Percentiles rank a stretch among this genome's conserved stretches.
phyloP scores from a whole-genome alignment of 2,797 vertebrate species.

The Onychomys torridus region DNA sequence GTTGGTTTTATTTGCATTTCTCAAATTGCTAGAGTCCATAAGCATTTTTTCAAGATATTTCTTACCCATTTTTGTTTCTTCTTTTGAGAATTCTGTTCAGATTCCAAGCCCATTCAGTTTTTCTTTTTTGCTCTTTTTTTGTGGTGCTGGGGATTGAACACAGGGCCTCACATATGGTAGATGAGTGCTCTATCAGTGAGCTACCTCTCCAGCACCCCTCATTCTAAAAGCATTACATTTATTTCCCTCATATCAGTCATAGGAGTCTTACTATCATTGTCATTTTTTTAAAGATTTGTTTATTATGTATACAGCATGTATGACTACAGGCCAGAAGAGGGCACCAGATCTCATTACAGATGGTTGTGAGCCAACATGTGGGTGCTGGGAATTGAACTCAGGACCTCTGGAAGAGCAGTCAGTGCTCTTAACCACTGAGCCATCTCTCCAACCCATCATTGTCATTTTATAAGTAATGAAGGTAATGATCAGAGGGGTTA shows the following conservation, averaged over 20 bases:
- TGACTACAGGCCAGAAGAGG: too few species aligned
- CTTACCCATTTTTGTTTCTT: background rate
- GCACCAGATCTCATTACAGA: too few species aligned
- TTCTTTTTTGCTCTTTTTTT: background rate
- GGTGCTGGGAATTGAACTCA: too few species aligned
- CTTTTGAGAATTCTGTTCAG: background rate
- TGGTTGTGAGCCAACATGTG: too few species aligned
- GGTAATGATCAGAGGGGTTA: conserved; percentile 24
- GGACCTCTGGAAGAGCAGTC: too few species aligned
- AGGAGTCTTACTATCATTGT: background rate
- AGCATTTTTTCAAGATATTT: background rate
- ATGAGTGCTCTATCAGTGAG: background rate
- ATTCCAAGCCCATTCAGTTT: background rate
- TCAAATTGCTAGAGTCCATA: background rate
- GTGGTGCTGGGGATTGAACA: background rate
- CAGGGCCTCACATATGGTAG: background rate
- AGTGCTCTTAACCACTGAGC: too few species aligned
- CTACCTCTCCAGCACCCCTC: background rate
- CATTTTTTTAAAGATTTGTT: too few species aligned
- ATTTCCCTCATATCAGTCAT: conserved; percentile 23
- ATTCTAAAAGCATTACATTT: conserved; percentile 20
- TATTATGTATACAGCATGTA: too few species aligned
- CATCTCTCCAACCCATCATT: too few species aligned
- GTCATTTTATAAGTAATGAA: conserved; percentile 14
- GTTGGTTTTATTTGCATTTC: background rate